Evolutionary conservation across 2,797 vertebrate genomes (phyloP), one percentile per base, ranked within the genome.

Genomic region (Anisognathus igniventris): DNA sequence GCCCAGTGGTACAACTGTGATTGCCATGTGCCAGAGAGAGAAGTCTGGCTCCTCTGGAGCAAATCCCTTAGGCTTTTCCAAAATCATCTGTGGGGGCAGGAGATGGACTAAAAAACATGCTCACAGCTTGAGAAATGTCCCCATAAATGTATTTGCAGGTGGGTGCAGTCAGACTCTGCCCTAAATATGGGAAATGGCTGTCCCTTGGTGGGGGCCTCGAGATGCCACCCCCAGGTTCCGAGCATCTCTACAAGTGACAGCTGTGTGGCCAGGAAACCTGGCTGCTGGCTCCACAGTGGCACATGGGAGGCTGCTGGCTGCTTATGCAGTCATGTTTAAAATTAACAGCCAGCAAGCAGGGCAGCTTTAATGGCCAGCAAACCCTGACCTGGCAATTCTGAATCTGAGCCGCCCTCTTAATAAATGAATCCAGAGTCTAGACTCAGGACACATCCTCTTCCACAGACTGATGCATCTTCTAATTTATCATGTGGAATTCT

Each of bases 281-380:
- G 25, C 71, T 78, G 39, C 51, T 78, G 85, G n/a, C 67, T 92
- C 64, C 25, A 8, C 35, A 35, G n/a, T 1, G 2, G 45, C 65
- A 50, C n/a, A 1, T 11, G 57, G 44, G n/a, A 80, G 47, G 57
- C 77, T 92, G 31, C 14, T 71, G 78, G 58, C 73, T 88, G 50
- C 77, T 82, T 68, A 44, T 62, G 50, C 71, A 85, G 80, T 56
- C 78, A 30, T 64, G 77, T 80, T 87, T 91, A 81, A 90, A 90
- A 88, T 77, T 65, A 74, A 54, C 19, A 73, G 39, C 48, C 72
- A 91, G 62, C 35, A 68, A 83, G 53, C 50, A 47, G 68, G 45
- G 40, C 51, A 73, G 56, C 40, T 70, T 70, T 82, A 76, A 72
- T n/a, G 42, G 72, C 67, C 51, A 82, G 56, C 57, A 96, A 86